Conservation (phyloP, 2,113 vertebrate species). For the Sylvilagus bachmani region DNA sequence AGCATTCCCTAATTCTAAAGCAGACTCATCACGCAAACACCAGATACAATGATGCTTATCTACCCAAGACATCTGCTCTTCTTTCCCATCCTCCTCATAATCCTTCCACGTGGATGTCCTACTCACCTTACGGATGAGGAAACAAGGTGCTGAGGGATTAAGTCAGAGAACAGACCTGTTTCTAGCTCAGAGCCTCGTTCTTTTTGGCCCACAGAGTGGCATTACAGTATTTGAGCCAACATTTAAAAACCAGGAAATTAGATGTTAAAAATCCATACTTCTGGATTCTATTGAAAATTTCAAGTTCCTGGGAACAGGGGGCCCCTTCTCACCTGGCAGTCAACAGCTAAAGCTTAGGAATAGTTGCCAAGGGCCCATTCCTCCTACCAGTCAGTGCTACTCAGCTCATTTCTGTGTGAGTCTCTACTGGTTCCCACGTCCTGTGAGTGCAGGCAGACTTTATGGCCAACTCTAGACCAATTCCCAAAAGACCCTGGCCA, state of each 20-base stretch:
- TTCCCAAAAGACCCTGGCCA: background rate
- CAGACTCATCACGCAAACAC: background rate
- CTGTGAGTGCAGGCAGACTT: background rate
- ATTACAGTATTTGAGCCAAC: slow-evolving; percentile 21
- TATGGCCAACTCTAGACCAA: background rate
- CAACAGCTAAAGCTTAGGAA: background rate
- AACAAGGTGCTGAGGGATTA: slow-evolving; percentile 1
- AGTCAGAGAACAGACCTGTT: slow-evolving; percentile 17
- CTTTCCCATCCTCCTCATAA: background rate
- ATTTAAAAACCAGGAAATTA: slow-evolving; percentile 17
- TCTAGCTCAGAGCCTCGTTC: background rate
- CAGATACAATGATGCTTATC: background rate
- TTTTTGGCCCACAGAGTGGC: background rate
- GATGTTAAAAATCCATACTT: background rate
- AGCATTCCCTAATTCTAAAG: slow-evolving; percentile 21
- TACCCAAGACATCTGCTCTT: background rate
- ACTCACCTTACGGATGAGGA: background rate
- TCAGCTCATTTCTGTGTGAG: background rate
- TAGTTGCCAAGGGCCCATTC: background rate
- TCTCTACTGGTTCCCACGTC: background rate
- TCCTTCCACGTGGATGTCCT: background rate
- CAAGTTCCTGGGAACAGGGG: background rate
- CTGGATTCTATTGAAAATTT: background rate
- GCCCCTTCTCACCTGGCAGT: background rate
- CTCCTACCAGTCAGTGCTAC: background rate